Conservation (phyloP, 2,113 vertebrate species). For the Ursus arctos region DNA sequence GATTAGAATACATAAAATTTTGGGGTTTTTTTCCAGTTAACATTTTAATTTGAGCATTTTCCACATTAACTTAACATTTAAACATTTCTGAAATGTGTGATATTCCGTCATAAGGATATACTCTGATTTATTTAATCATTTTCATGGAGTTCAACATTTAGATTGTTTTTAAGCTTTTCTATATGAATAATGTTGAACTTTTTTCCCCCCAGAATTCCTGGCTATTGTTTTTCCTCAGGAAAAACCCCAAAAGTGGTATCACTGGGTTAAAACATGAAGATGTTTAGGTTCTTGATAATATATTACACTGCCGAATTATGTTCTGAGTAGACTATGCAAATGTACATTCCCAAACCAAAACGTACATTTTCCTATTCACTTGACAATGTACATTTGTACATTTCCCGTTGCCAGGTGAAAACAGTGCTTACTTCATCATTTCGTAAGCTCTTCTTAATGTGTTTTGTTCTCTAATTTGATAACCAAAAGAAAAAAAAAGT, state of each 20-base stretch:
- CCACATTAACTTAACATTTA: slow-evolving; percentile 9
- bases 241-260: not conserved
- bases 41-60: slow-evolving; percentile 27
- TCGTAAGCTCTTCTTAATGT: slow-evolving; percentile 5
- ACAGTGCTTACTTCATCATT: not conserved
- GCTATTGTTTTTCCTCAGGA: not conserved
- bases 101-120: not conserved
- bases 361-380: not conserved
- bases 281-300: not conserved
- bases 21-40: not conserved
- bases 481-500: not conserved
- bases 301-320: not conserved
- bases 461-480: not conserved
- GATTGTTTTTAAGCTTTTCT: slow-evolving; percentile 29
- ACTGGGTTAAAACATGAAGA: not conserved
- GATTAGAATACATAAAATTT: not conserved
- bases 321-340: slow-evolving; percentile 12
- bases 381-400: not conserved
- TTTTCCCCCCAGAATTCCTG: not conserved
- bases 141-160: not conserved
- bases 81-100: slow-evolving; percentile 1
- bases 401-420: not conserved
- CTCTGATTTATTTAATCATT: not conserved
- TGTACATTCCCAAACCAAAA: not conserved
- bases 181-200: not conserved